Percentiles rank a stretch among this genome's conserved stretches.
These are phyloP conservation scores for Sceloporus tristichus DNA, from an alignment of 2,113 vertebrate genomes.

Conservation along the genomic window DNA sequence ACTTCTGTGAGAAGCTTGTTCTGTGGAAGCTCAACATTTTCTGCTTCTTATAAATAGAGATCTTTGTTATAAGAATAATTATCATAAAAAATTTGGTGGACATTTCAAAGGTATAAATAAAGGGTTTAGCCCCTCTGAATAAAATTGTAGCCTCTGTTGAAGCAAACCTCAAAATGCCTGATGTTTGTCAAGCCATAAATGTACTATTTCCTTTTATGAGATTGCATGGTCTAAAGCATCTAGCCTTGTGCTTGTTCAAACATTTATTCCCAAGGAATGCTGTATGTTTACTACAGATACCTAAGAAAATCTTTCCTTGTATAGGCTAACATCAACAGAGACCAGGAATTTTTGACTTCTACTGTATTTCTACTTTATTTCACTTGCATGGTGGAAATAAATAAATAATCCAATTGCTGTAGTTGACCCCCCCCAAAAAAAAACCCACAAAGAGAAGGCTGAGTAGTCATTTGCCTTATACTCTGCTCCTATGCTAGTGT, in stretches of 20 bases:
- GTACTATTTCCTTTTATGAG: constrained; percentile 17
- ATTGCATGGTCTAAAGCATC: neutral
- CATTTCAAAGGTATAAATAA: neutral
- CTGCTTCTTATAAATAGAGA: neutral
- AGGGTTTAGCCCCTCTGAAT: neutral
- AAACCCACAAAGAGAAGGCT: neutral
- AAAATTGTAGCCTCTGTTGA: neutral
- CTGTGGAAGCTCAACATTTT: neutral
- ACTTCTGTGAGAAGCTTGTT: neutral
- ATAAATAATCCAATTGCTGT: neutral
- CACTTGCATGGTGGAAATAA: neutral
- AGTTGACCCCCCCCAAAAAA: neutral
- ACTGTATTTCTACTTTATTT: constrained; percentile 4
- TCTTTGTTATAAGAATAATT: neutral
- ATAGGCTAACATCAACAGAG: constrained; percentile 7
- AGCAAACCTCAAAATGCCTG: neutral
- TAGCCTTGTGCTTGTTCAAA: neutral
- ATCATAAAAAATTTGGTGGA: neutral
- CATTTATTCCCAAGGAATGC: neutral
- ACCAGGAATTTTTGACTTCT: neutral
- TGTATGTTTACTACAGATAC: neutral
- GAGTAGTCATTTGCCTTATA: neutral
- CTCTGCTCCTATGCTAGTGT: neutral
- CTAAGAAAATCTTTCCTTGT: constrained; percentile 24
- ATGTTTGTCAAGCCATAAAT: neutral